Conservation (phyloP, 2,113 vertebrate species). For the Cavia aperea region DNA sequence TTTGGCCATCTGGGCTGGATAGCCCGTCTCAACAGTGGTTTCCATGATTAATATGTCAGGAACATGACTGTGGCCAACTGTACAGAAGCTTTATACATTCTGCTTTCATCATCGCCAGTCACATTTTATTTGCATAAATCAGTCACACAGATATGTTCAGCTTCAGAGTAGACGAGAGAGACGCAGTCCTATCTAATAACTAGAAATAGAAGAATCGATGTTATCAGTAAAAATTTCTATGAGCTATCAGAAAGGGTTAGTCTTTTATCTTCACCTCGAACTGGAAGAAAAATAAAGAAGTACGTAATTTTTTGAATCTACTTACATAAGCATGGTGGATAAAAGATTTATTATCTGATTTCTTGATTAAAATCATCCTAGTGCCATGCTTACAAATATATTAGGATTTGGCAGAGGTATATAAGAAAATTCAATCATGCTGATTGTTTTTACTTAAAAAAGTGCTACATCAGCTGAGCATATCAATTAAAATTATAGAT, state of each 20-base stretch:
- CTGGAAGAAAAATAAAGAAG: neutral
- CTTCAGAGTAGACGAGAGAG: neutral
- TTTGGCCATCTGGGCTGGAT: neutral
- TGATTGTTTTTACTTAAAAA: conserved; percentile 71
- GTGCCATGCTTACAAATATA: conserved; percentile 72
- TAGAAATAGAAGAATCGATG: neutral
- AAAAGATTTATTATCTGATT: conserved; percentile 57
- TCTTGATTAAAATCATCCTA: conserved; percentile 72
- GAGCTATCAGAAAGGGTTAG: neutral
- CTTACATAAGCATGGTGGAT: conserved; percentile 56
- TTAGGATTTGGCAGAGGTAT: conserved; percentile 70
- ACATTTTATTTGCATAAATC: neutral
- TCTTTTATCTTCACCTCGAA: neutral
- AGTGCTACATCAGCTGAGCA: conserved; percentile 67
- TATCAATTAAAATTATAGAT: conserved; percentile 71
- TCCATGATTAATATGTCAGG: neutral
- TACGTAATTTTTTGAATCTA: neutral
- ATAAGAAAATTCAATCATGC: conserved; percentile 69
- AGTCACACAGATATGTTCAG: neutral
- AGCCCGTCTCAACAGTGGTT: neutral
- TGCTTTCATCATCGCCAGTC: neutral
- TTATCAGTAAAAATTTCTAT: neutral
- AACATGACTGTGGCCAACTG: neutral
- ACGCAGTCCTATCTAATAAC: neutral
- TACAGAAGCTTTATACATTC: neutral